Conservation (phyloP, 2,113 vertebrate genomes). For the Neogobius melanostomus region DNA sequence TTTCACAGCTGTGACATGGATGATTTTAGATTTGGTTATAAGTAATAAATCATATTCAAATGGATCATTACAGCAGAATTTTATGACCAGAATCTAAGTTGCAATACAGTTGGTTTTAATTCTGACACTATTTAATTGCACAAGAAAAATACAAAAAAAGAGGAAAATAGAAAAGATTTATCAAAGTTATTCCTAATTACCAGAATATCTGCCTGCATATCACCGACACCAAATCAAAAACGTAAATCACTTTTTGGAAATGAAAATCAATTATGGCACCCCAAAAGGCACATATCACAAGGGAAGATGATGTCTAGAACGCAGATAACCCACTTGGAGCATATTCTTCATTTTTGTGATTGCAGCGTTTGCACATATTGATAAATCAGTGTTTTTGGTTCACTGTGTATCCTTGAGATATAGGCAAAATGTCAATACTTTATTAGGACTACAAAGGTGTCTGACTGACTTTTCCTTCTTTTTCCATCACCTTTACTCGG, state of each 20-base stretch:
- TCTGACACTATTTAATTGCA: neutral
- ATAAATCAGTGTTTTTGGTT: constrained; percentile 16
- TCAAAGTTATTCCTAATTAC: too few relatives aligned
- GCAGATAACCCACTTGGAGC: neutral
- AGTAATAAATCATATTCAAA: neutral
- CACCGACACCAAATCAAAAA: neutral
- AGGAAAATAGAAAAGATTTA: neutral
- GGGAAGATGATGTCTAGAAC: neutral
- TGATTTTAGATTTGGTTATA: neutral
- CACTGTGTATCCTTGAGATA: neutral
- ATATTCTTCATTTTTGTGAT: neutral
- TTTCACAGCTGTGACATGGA: constrained; percentile 33
- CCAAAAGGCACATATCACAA: neutral
- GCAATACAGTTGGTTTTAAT: too few relatives aligned
- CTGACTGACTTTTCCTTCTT: constrained; percentile 2
- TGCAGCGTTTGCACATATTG: constrained; percentile 9
- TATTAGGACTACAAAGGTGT: neutral
- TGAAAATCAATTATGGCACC: neutral
- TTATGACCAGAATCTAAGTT: too few relatives aligned
- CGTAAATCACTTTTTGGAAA: neutral
- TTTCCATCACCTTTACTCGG: constrained; percentile 33
- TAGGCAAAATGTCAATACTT: constrained; percentile 6
- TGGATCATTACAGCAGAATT: neutral
- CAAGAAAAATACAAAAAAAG: neutral
- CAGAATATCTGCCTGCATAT: too few relatives aligned